Percentiles rank a stretch among this genome's conserved stretches.
These are phyloP conservation scores for Pristionchus pacificus DNA, from an alignment of 1,140 invertebrate species.

Conservation along the genomic window DNA sequence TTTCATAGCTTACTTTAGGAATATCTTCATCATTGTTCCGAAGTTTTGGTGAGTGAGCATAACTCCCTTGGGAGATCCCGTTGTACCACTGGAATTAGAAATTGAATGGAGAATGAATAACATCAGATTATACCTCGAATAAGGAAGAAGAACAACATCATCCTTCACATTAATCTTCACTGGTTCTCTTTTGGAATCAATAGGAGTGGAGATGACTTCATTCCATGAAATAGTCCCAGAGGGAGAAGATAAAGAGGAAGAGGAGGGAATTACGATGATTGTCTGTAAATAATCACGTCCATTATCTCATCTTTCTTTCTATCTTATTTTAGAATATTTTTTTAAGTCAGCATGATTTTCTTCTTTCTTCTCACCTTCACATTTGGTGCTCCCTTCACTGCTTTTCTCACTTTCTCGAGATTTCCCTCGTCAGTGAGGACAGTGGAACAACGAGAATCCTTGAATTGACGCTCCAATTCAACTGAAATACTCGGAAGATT, in stretches of 20 bases:
- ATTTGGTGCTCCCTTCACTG: slow-evolving; percentile 21
- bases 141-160: slow-evolving; percentile 35
- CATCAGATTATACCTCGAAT: slow-evolving; percentile 24
- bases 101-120: not conserved
- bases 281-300: no score
- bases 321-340: not conserved
- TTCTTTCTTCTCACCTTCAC: slow-evolving; percentile 25
- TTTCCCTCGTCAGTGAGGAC: slow-evolving; percentile 28
- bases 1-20: slow-evolving; percentile 21
- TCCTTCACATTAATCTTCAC: slow-evolving; percentile 33
- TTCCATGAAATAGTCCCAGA: slow-evolving; percentile 15
- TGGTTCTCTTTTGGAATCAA: slow-evolving; percentile 12
- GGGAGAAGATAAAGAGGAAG: slow-evolving; percentile 8
- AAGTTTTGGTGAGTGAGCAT: slow-evolving; percentile 62
- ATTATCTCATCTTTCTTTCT: slow-evolving; percentile 1
- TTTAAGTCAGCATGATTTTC: not conserved
- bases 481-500: slow-evolving; percentile 21
- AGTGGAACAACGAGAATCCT: slow-evolving; percentile 29
- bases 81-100: no score
- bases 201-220: slow-evolving; percentile 20
- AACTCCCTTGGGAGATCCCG: slow-evolving; percentile 62
- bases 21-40: slow-evolving; percentile 63
- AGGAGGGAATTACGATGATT: slow-evolving; percentile 13
- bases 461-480: slow-evolving; percentile 37
- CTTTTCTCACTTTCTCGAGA: slow-evolving; percentile 24